Conservation (phyloP, 2,888 invertebrate species). For the Eristalinus aeneus region DNA sequence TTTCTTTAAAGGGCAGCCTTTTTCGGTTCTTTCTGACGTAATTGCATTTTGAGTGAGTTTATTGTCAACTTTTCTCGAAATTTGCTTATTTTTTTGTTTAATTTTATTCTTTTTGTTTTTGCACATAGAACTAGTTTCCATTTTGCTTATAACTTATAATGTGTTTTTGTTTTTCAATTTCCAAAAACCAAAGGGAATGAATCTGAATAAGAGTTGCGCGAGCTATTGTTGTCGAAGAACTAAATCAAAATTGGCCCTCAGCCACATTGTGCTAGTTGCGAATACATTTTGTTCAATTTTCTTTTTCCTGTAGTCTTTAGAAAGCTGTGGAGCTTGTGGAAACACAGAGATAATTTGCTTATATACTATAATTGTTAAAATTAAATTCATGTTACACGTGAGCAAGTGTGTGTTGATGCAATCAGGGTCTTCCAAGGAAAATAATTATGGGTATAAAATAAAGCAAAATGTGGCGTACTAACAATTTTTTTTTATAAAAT, state of each 20-base stretch:
- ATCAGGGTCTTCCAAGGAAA: not conserved
- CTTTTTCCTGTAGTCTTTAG: slow-evolving; percentile 1
- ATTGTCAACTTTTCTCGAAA: not conserved
- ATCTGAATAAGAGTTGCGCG: slow-evolving; percentile 2
- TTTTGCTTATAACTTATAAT: not conserved
- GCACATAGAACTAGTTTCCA: not conserved
- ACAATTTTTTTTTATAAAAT: too few species aligned
- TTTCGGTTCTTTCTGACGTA: slow-evolving; percentile 24
- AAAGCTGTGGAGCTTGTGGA: slow-evolving; percentile 10
- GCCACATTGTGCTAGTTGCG: slow-evolving; percentile 44
- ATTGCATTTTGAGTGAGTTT: slow-evolving; percentile 3
- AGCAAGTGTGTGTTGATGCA: not conserved
- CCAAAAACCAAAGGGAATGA: not conserved
- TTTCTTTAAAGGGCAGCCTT: not conserved
- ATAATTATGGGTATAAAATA: not conserved
- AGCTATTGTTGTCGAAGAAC: slow-evolving; percentile 66
- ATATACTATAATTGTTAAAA: not conserved
- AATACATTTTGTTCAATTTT: slow-evolving; percentile 8
- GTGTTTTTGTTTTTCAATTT: not conserved
- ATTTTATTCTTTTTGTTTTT: slow-evolving; percentile 43
- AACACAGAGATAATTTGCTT: slow-evolving; percentile 1
- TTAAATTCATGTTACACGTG: not conserved
- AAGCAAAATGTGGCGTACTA: not conserved
- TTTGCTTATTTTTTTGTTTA: slow-evolving; percentile 35
- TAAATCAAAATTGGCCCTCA: slow-evolving; percentile 59